phyloP scores from a whole-genome alignment of 2,888 invertebrate genomes.

The Onchidella celtica region DNA sequence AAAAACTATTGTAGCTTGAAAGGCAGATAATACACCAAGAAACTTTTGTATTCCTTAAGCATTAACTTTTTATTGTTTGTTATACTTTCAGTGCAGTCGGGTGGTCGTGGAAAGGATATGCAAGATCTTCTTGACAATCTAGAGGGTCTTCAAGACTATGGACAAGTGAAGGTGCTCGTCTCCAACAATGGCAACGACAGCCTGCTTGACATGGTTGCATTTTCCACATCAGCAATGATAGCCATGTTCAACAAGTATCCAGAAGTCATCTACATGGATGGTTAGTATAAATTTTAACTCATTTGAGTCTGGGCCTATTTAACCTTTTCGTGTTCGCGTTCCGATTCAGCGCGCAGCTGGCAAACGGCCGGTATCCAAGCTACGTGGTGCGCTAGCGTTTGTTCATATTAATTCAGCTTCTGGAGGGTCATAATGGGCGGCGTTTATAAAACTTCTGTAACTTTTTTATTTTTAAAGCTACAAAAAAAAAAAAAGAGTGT shows the following conservation, averaged over 20 bases:
- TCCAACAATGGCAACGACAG: slow-evolving; percentile 11
- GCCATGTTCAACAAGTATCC: slow-evolving; percentile 10
- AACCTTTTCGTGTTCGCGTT: too few species aligned
- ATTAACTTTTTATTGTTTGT: background rate
- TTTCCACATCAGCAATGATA: background rate
- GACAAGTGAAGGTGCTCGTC: slow-evolving; percentile 6
- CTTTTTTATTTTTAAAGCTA: too few species aligned
- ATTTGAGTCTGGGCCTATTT: too few species aligned
- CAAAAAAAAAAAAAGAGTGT: too few species aligned
- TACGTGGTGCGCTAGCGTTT: too few species aligned
- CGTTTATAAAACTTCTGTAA: too few species aligned
- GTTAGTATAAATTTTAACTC: slow-evolving; percentile 1
- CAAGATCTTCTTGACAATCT: slow-evolving; percentile 6
- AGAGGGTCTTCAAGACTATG: slow-evolving; percentile 8
- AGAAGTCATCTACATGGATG: slow-evolving; percentile 21
- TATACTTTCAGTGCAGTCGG: slow-evolving; percentile 14
- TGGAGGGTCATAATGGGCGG: too few species aligned
- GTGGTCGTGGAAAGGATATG: background rate
- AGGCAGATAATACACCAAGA: too few species aligned
- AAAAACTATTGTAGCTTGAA: too few species aligned
- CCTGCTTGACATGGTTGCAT: slow-evolving; percentile 9
- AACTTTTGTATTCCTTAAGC: background rate
- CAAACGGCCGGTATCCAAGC: too few species aligned
- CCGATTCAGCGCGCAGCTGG: too few species aligned
- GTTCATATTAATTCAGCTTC: too few species aligned